These are phyloP conservation scores for Dasyornis broadbenti DNA, from an alignment of 2,113 vertebrate genomes.

Conservation along the genomic window DNA sequence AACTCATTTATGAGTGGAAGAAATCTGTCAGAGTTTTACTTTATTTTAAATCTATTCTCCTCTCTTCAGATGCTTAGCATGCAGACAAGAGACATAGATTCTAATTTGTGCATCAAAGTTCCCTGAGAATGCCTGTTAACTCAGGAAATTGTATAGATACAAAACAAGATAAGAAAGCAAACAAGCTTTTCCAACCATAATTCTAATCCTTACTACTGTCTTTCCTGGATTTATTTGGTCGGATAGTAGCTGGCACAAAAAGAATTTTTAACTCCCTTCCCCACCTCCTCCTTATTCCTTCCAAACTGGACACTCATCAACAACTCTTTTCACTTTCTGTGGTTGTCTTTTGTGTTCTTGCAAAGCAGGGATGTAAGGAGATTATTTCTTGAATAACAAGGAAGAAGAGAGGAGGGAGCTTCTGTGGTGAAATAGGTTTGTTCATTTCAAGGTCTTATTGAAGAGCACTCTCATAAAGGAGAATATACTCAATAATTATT, in stretches of 20 bases:
- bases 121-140: background rate
- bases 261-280: background rate
- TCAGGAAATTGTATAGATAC: background rate
- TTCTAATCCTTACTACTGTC: background rate
- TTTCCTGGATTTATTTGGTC: background rate
- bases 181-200: background rate
- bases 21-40: background rate
- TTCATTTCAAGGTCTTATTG: background rate
- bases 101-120: background rate
- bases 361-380: background rate
- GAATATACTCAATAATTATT: background rate
- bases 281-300: background rate
- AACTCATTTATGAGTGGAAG: background rate
- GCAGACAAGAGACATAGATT: background rate
- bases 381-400: background rate
- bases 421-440: background rate
- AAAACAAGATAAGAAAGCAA: background rate
- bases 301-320: background rate
- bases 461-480: background rate
- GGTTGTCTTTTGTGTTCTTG: background rate
- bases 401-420: background rate
- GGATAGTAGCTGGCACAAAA: background rate
- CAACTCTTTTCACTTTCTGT: background rate
- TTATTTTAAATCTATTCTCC: background rate
- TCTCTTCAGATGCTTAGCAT: background rate